A percentile compares a stretch with the other conserved stretches of the same genome.
These are phyloP conservation scores for Synanthedon tipuliformis DNA, from an alignment of 2,888 invertebrate genomes.

Conservation along the genomic window DNA sequence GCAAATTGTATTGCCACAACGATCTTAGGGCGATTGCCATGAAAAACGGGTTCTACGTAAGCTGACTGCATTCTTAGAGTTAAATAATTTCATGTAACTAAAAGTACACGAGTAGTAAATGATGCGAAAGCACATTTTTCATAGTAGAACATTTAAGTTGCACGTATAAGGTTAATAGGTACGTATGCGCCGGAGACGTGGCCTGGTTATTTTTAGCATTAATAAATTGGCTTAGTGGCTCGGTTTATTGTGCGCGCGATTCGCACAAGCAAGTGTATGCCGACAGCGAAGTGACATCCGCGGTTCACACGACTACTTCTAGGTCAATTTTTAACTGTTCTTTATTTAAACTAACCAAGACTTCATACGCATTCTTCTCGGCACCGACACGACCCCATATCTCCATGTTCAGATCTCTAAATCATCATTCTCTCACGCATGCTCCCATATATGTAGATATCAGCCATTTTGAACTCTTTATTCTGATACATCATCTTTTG, in stretches of 20 bases:
- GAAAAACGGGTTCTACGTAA: conserved; percentile 21
- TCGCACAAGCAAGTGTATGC: conserved; percentile 47
- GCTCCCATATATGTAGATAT: too few relatives aligned
- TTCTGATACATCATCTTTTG: too few relatives aligned
- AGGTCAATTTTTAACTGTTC: conserved; percentile 36
- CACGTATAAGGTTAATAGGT: conserved; percentile 60
- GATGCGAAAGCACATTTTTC: conserved; percentile 32
- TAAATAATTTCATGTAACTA: conserved; percentile 35
- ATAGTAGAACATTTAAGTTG: conserved; percentile 39
- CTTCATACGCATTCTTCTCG: too few relatives aligned
- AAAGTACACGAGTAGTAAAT: conserved; percentile 17
- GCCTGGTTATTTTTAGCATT: conserved; percentile 65
- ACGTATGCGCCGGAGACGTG: conserved; percentile 56
- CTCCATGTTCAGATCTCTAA: too few relatives aligned
- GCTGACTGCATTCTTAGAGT: conserved; percentile 26
- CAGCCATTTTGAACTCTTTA: too few relatives aligned
- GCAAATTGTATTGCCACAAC: conserved; percentile 19
- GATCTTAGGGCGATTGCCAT: conserved; percentile 13
- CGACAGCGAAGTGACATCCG: conserved; percentile 18
- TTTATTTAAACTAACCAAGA: neutral
- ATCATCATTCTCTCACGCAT: too few relatives aligned
- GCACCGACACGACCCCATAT: too few relatives aligned
- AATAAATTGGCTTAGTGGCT: conserved; percentile 68
- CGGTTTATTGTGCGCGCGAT: conserved; percentile 59
- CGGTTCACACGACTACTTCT: conserved; percentile 25